Conservation (phyloP, 2,113 vertebrate genomes). For the Petroica traversi region DNA sequence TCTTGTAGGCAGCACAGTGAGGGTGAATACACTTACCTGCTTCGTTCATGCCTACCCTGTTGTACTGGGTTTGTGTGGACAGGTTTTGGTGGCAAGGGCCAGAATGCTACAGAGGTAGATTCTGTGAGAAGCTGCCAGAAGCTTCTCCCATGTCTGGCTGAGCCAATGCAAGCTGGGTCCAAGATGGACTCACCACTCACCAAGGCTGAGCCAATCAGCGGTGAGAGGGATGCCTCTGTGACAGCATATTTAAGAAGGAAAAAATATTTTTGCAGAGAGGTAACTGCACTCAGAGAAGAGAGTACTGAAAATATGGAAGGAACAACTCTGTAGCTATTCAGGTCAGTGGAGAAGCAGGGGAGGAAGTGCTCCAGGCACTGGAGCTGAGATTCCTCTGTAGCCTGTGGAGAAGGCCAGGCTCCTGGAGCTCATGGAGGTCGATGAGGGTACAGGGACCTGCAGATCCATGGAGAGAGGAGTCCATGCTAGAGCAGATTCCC, state of each 20-base stretch:
- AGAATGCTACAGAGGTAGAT: background rate
- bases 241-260: background rate
- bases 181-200: background rate
- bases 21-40: accelerated
- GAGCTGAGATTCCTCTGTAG: background rate
- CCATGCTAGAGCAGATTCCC: background rate
- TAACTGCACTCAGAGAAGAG: background rate
- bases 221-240: background rate
- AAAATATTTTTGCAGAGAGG: background rate
- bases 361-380: background rate
- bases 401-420: background rate
- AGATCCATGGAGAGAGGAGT: background rate
- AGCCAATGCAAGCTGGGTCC: background rate
- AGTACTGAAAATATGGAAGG: background rate
- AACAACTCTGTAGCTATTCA: background rate
- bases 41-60: background rate
- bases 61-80: background rate
- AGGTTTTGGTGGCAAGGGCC: background rate
- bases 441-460: background rate
- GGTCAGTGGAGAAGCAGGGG: background rate
- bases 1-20: background rate
- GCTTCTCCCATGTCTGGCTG: background rate
- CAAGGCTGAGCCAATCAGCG: background rate
- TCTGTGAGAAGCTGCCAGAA: background rate
- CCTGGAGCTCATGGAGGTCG: background rate